Base-by-base conservation (phyloP, 35 echinoderm and acorn worm genomes). In the Apostichopus japonicus region DNA sequence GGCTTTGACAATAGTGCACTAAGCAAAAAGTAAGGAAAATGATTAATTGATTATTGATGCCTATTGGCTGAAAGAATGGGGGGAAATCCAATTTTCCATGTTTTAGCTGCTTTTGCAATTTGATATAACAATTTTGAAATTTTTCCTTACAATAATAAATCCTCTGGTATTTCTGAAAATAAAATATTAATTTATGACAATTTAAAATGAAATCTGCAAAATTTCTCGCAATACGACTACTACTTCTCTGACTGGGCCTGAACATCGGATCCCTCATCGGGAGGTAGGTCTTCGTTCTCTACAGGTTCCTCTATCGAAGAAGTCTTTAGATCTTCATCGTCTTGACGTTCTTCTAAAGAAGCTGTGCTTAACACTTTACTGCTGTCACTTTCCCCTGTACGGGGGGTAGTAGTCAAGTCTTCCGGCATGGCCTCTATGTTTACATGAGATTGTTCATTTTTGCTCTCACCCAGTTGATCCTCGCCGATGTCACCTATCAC, bases 61-160 rank as follows among this genome's bases (percentile, higher is more conserved):
- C 71, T 19, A 75, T 19, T 75, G 71, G 71, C 71, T 75, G 71
- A 75, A 75, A 75, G 71, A 75, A 19, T 75, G 11, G 71, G 71
- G 11, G 71, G 71, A 75, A 75, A 75, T 75, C 71, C 71, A 21
- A 75, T 6, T 14, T 19, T 19, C 15, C 13, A 61, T 61, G 5
- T 75, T 75, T 23, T 23, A 75, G 71, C 71, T 75, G 16, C 21
- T 21, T 15, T 23, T 15, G 71, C 71, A 23, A 75, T 10, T 75
- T 75, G 71, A 75, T 75, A 75, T 75, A 75, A 19, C 7, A 10
- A 61, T 61, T 10, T 61, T 10, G 8, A 61, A 61, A 0, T 61
- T 61, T 13, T 61, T 61, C 7, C 13, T 10, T 1, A 61, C 57
- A 61, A 61, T 10, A 61, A 61, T 10, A 61, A 61, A 13, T 61